Evolutionary conservation across 2,113 vertebrate genomes (phyloP), one percentile per base, ranked within the genome.

Genomic region (Hylia prasina): DNA sequence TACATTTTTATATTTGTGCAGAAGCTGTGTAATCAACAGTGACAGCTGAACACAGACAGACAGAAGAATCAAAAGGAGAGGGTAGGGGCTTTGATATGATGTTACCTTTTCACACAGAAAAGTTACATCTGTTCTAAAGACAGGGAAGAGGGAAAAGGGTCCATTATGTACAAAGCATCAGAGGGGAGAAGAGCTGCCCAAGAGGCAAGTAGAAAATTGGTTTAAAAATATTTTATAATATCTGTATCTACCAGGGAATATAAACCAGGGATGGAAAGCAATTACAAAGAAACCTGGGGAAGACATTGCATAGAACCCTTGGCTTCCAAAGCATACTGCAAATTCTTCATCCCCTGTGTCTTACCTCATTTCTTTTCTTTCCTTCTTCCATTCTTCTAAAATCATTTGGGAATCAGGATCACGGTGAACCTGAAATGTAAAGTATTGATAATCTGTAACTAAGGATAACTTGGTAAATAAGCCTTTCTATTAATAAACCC

Each of bases 291-390:
- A 79, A 40, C 4, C 33, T 20, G 5, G 61, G 25, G 22, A 78
- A 81, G 10, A 39, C 5, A 57, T 3, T 44, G 23, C 31, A 71
- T 1, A 76, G 33, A 84, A 60, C 33, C 27, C 30, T 44, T 33
- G 12, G n/a, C 65, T 85, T 45, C 15, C 11, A 15, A 89, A 65
- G 18, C 11, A 17, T 6, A 51, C 10, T 51, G 39, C 44, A 90
- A 75, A 80, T 50, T 64, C 66, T 47, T 78, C 14, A 19, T 78
- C 5, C 51, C 27, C 37, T 9, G 0, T 11, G 27, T 48, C 96
- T 97, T 96, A 99, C 99, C 98, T 99, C 98, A 99, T 98, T 83
- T 98, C 98, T 75, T 99, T 99, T 85, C 99, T 98, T 91, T 99
- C 99, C 87, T 97, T 98, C 78, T 99, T 99, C 99, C 99, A 99